Evolutionary conservation across 2,113 vertebrate species (phyloP).

Genomic region (Corvus cornix): DNA sequence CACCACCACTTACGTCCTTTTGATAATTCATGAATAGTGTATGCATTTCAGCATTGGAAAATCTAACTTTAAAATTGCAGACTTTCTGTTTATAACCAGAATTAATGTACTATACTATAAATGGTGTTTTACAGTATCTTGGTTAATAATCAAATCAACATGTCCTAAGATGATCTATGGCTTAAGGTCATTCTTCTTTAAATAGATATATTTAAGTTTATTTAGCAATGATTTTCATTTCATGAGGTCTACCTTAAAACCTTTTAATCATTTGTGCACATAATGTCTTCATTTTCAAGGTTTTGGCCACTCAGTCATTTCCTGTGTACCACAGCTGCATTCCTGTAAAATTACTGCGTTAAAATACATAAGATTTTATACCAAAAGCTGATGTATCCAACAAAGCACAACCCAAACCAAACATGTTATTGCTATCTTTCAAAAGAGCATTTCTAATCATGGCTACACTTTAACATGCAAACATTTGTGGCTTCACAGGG

Average conservation of each 20-base stretch:
- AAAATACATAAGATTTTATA: background rate
- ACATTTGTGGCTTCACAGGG: background rate
- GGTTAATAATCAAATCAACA: background rate
- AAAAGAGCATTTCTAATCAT: background rate
- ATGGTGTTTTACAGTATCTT: background rate
- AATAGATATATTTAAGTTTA: background rate
- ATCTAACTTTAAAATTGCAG: background rate
- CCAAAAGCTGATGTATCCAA: background rate
- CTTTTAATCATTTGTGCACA: background rate
- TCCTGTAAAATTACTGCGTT: background rate
- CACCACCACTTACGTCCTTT: background rate
- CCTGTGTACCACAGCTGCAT: background rate
- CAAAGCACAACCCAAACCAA: background rate
- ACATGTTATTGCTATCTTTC: background rate
- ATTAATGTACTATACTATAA: background rate
- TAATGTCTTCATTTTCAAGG: background rate
- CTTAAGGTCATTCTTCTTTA: slow-evolving; percentile 10
- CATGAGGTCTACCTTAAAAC: background rate
- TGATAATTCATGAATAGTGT: background rate
- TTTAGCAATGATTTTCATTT: background rate
- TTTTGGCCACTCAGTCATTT: background rate
- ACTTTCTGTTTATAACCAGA: background rate
- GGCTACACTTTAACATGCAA: background rate
- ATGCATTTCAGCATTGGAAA: background rate
- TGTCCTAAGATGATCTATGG: background rate